Conservation (phyloP, 1,140 invertebrate genomes). For the Pissodes strobi region DNA sequence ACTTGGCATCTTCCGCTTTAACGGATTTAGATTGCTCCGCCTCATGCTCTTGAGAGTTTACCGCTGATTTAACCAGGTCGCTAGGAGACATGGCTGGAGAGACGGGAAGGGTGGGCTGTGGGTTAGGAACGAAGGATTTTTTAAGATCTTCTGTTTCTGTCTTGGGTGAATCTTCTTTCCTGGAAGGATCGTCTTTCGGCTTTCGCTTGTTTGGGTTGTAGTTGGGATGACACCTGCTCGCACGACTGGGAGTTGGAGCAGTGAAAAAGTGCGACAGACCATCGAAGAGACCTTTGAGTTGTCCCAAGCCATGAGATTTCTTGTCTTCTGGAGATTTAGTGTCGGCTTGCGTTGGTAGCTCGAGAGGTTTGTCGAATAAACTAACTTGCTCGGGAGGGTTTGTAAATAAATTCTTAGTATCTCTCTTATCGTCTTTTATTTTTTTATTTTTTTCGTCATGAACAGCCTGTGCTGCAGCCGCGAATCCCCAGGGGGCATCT, state of each 20-base stretch:
- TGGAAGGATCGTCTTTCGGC: conserved; percentile 37
- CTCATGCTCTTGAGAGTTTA: conserved; percentile 66
- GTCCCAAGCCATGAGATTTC: conserved; percentile 60
- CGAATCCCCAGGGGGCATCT: conserved; percentile 77
- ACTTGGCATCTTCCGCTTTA: conserved; percentile 47
- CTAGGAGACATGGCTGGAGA: conserved; percentile 61
- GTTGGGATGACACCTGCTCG: conserved; percentile 56
- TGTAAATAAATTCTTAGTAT: conserved; percentile 32
- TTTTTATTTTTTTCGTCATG: conserved; percentile 59
- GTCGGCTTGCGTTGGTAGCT: conserved; percentile 18
- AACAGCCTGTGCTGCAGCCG: conserved; percentile 62
- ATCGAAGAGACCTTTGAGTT: conserved; percentile 79
- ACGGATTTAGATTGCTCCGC: conserved; percentile 40
- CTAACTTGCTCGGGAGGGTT: conserved; percentile 24
- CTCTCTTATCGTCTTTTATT: not conserved
- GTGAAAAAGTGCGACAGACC: conserved; percentile 84
- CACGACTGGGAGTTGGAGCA: conserved; percentile 59
- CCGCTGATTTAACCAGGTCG: conserved; percentile 67
- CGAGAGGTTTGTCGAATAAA: conserved; percentile 21
- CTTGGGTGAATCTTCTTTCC: conserved; percentile 8
- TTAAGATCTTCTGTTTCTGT: conserved; percentile 3
- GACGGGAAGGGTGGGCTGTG: conserved; percentile 9
- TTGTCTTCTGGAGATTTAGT: conserved; percentile 27
- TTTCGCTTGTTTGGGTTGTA: conserved; percentile 60
- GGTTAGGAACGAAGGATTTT: conserved; percentile 27